Conservation (phyloP, 2,113 vertebrate species). For the Thamnophis sirtalis region DNA sequence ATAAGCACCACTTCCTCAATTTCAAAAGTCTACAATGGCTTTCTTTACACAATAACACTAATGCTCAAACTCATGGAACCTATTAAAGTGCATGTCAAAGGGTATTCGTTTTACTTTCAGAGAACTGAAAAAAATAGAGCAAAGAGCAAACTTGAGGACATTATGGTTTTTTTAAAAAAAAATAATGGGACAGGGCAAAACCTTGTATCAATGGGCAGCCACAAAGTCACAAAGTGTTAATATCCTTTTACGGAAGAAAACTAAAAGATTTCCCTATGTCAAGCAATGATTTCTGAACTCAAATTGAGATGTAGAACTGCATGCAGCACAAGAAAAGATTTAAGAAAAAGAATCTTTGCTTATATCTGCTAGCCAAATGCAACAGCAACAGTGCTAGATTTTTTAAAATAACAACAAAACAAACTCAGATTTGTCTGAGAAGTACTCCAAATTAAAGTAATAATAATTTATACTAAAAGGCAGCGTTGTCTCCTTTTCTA, state of each 20-base stretch:
- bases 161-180: no score
- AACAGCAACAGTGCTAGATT: not conserved
- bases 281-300: not conserved
- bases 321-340: not conserved
- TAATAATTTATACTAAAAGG: not conserved
- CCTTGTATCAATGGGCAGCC: not conserved
- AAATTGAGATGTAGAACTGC: not conserved
- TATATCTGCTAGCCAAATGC: not conserved
- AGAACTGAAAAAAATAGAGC: not conserved
- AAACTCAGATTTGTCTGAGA: not conserved
- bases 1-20: not conserved
- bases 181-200: not conserved
- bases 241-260: not conserved
- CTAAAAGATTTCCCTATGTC: not conserved
- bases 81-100: not conserved
- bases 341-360: not conserved
- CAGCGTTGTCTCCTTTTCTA: not conserved
- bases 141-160: not conserved
- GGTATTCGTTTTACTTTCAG: not conserved
- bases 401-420: not conserved
- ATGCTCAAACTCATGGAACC: not conserved
- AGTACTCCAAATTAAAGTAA: not conserved
- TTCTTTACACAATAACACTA: not conserved
- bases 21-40: not conserved
- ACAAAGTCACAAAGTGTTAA: not conserved